Conservation (phyloP, 2,113 vertebrate genomes). For the Hippoglossus stenolepis region DNA sequence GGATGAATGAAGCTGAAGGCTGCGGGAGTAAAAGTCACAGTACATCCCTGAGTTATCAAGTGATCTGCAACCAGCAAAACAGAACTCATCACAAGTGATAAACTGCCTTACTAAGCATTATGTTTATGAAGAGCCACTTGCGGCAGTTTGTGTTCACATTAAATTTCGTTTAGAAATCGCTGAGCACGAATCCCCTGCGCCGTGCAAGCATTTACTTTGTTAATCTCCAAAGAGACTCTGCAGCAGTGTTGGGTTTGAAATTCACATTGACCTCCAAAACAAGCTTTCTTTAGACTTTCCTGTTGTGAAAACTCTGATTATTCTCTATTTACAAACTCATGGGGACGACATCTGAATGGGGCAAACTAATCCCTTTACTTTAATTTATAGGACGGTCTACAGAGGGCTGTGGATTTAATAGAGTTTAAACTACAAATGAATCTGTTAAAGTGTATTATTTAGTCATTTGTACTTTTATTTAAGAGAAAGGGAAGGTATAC, state of each 20-base stretch:
- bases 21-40: neutral
- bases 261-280: constrained; percentile 36
- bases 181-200: constrained; percentile 31
- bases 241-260: neutral
- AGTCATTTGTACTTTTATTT: too few species aligned
- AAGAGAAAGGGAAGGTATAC: too few species aligned
- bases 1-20: neutral
- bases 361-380: neutral
- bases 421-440: neutral
- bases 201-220: constrained; percentile 33
- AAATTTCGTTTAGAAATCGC: constrained; percentile 30
- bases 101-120: constrained; percentile 7
- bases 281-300: neutral
- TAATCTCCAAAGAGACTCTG: constrained; percentile 27
- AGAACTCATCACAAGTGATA: constrained; percentile 1
- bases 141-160: constrained; percentile 22
- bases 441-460: neutral
- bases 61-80: neutral
- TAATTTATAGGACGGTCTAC: neutral
- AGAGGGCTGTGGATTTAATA: neutral
- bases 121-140: constrained; percentile 5
- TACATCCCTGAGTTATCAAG: neutral
- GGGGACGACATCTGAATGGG: neutral
- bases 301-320: neutral
- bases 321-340: neutral